Evolutionary conservation across 2,113 vertebrate genomes (phyloP).

Genomic region (Orthochromis malagaraziensis): DNA sequence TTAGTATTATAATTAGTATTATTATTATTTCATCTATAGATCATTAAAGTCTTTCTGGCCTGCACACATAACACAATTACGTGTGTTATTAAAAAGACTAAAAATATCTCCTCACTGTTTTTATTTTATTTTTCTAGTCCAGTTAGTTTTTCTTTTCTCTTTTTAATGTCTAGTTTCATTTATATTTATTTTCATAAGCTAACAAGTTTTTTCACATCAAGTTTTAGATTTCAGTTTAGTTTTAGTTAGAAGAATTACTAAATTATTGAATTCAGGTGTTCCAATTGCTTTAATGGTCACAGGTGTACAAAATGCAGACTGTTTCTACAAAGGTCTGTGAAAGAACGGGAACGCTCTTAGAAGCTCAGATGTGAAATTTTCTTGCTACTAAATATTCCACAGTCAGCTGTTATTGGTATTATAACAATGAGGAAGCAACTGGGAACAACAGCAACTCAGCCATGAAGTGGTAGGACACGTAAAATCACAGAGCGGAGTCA

Average conservation of each 20-base stretch:
- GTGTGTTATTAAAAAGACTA: neutral
- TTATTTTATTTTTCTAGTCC: neutral
- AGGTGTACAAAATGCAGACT: neutral
- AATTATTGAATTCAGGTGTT: neutral
- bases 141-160: neutral
- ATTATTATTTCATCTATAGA: neutral
- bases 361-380: neutral
- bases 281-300: neutral
- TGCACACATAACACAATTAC: neutral
- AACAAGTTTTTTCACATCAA: neutral
- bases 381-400: neutral
- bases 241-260: neutral
- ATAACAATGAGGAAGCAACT: neutral
- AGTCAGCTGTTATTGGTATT: neutral
- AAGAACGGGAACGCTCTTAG: fast-evolving
- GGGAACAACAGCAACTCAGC: neutral
- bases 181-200: neutral
- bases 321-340: neutral
- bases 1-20: neutral
- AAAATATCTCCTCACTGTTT: neutral
- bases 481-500: neutral
- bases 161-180: neutral
- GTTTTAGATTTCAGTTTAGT: neutral
- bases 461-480: neutral
- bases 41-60: neutral